Evolutionary conservation across 2,797 vertebrate species (phyloP), one percentile per base, ranked within the genome.

Genomic region (Danio albolineatus): DNA sequence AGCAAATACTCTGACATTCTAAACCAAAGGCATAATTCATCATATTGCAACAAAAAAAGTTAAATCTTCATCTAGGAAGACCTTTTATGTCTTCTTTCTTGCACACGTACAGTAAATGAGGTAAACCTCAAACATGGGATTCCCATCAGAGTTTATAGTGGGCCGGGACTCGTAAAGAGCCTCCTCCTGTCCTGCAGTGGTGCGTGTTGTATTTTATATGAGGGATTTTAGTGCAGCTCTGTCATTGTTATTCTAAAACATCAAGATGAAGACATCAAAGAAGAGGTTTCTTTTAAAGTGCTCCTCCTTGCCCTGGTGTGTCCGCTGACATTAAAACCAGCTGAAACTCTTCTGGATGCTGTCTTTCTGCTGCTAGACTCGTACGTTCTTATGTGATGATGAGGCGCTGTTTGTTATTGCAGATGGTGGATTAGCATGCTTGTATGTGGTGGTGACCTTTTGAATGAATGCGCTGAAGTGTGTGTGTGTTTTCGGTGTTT

Each of bases 241-340:
- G 10, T 78, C 73, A 73, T 57, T 88, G 82, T 87, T 85, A 57
- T 78, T 86, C 73, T 80, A 83, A 72, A 61, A 65, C 83, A 67
- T 82, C 74, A 78, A 85, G 74, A 61, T 70, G 38, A 54, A 84
- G 65, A 82, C 85, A 81, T 88, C 70, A 87, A 86, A 85, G 84
- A 36, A 10, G 72, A 36, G 12, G 62, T 56, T 8, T 10, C 81
- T 84, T 77, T 57, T 78, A 60, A 78, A 48, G 65, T 43, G 5
- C 12, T 73, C 75, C 74, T 46, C 46, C 28, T 28, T 28, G 65
- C 9, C 62, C 61, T 61, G 44, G 71, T 76, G 80, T 57, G 6
- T 54, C 43, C 51, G 70, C 61, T 57, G 61, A 82, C 69, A 73
- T 69, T 60, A 70, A 72, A 77, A 54, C 12, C 17, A 64, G 51